phyloP scores from a whole-genome alignment of 2,113 vertebrate genomes.

The Embiotoca jacksoni region DNA sequence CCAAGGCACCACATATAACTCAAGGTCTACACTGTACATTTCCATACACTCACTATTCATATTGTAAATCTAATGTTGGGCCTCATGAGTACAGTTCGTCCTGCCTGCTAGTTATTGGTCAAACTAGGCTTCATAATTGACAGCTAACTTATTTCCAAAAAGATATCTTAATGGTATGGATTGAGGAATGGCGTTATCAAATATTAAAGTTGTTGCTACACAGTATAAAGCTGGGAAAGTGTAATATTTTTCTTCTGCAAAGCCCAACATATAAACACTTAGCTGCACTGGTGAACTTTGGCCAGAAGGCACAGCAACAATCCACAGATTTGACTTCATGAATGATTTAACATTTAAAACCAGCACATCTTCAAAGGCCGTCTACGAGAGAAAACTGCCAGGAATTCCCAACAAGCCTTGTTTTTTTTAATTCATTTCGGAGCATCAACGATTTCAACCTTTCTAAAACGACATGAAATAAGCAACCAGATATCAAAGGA shows the following conservation, averaged over 20 bases:
- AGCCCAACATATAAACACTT: background rate
- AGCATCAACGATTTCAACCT: background rate
- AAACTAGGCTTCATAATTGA: slow-evolving; percentile 25
- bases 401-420: slow-evolving; percentile 6
- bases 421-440: background rate
- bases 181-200: background rate
- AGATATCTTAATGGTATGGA: background rate
- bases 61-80: slow-evolving; percentile 24
- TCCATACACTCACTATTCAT: background rate
- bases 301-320: slow-evolving; percentile 9
- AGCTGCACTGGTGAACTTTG: background rate
- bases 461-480: background rate
- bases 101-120: slow-evolving; percentile 5
- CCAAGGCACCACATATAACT: background rate
- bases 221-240: background rate
- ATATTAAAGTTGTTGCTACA: background rate
- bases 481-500: background rate
- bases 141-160: slow-evolving; percentile 6
- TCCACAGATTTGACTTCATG: slow-evolving; percentile 20
- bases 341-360: too few species aligned
- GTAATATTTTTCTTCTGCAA: background rate
- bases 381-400: slow-evolving; percentile 17
- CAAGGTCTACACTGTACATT: background rate
- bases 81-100: background rate
- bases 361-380: slow-evolving; percentile 19